These are phyloP conservation scores for Oreotrochilus melanogaster DNA, from an alignment of 2,113 vertebrate species.

Conservation along the genomic window DNA sequence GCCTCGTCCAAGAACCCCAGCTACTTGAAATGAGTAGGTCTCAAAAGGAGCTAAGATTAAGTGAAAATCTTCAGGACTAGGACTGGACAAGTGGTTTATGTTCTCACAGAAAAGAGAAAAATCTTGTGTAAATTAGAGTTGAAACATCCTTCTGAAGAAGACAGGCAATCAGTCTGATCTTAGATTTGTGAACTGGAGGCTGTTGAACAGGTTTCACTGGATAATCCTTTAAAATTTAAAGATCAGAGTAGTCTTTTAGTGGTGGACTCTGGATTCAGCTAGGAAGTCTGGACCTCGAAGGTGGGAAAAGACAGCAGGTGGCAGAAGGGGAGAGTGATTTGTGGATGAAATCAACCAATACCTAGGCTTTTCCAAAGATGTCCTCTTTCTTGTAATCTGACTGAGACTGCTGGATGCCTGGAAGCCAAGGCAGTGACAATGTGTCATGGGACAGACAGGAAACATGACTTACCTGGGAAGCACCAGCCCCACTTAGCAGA, in stretches of 20 bases:
- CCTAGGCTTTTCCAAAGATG: not conserved
- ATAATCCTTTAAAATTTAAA: not conserved
- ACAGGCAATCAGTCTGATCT: not conserved
- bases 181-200: not conserved
- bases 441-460: not conserved
- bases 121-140: not conserved
- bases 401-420: not conserved
- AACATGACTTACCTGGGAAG: not conserved
- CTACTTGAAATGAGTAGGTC: not conserved
- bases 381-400: not conserved
- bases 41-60: not conserved
- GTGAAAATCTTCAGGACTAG: not conserved
- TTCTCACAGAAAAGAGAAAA: not conserved
- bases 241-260: not conserved
- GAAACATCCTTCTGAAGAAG: not conserved
- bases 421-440: not conserved
- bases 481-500: not conserved
- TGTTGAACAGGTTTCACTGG: not conserved
- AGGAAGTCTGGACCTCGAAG: not conserved
- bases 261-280: not conserved
- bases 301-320: not conserved
- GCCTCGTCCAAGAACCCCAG: not conserved
- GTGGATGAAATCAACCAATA: not conserved
- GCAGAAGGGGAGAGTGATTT: not conserved
- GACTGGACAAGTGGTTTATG: not conserved